A percentile compares a stretch with the other conserved stretches of the same genome.
Evolutionary conservation across 2,113 vertebrate species (phyloP).

Genomic region (Thunnus maccoyii): DNA sequence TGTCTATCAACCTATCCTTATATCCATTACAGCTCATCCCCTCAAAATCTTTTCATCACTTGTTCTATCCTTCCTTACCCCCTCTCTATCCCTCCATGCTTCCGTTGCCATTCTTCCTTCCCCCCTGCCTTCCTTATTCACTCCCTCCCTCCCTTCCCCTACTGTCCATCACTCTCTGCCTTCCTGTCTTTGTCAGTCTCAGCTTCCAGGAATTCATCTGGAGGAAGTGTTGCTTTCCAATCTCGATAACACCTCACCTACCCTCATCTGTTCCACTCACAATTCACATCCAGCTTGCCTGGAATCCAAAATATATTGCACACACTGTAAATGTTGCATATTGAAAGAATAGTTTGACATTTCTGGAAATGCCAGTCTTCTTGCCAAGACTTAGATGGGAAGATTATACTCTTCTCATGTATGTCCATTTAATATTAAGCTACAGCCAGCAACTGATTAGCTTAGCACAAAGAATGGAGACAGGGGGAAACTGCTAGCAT

Average conservation of each 20-base stretch:
- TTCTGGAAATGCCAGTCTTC: neutral
- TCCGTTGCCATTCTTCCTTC: constrained; percentile 13
- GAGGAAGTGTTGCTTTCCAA: constrained; percentile 78
- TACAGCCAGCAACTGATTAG: no score
- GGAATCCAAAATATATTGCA: neutral
- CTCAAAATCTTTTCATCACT: neutral
- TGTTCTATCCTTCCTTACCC: neutral
- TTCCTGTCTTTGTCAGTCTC: constrained; percentile 85
- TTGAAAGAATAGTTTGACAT: neutral
- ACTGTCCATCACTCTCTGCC: constrained; percentile 53
- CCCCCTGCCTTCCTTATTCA: constrained; percentile 11
- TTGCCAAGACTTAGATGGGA: neutral
- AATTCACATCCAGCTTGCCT: neutral
- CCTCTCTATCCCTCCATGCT: neutral
- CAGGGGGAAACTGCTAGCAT: no score
- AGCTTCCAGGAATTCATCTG: constrained; percentile 86
- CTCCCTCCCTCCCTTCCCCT: constrained; percentile 30
- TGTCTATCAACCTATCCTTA: neutral
- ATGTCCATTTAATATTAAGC: no score
- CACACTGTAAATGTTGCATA: neutral
- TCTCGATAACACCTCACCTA: constrained; percentile 68
- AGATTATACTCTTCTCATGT: no score
- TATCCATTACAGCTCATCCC: neutral
- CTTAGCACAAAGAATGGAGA: no score
- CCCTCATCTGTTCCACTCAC: constrained; percentile 46